Conservation (phyloP, 2,888 invertebrate genomes). For the Euproctis similis region DNA sequence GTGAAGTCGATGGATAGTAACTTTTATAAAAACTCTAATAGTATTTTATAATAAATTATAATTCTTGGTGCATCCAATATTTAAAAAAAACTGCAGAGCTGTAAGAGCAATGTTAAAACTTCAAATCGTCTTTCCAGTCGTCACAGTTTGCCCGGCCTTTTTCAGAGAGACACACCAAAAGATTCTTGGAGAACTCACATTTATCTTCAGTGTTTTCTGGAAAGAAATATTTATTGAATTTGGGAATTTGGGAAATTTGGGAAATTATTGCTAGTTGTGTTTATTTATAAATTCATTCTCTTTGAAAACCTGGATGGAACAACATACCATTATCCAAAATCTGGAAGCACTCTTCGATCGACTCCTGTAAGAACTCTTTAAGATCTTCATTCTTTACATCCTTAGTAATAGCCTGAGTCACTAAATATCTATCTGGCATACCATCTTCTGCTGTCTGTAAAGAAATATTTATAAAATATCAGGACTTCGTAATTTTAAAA, state of each 20-base stretch:
- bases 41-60: no score
- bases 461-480: conserved; percentile 4
- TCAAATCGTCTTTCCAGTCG: conserved; percentile 79
- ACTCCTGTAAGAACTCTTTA: conserved; percentile 81
- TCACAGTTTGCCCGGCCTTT: conserved; percentile 84
- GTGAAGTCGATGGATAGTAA: no score
- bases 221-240: conserved; percentile 23
- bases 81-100: no score
- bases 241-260: no score
- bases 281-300: no score
- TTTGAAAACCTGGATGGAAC: no score
- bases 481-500: no score
- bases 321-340: conserved; percentile 66
- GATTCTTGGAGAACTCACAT: conserved; percentile 79
- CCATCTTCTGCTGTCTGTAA: conserved; percentile 76
- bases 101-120: conserved; percentile 23
- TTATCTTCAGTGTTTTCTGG: conserved; percentile 74
- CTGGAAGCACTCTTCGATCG: conserved; percentile 83
- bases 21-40: no score
- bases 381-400: conserved; percentile 79
- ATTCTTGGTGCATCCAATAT: no score
- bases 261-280: no score
- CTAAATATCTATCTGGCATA: conserved; percentile 79
- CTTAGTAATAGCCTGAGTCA: conserved; percentile 77
- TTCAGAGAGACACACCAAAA: conserved; percentile 80